These are phyloP conservation scores for Pogonocichla stellata DNA, from an alignment of 2,113 vertebrate genomes.

Conservation along the genomic window DNA sequence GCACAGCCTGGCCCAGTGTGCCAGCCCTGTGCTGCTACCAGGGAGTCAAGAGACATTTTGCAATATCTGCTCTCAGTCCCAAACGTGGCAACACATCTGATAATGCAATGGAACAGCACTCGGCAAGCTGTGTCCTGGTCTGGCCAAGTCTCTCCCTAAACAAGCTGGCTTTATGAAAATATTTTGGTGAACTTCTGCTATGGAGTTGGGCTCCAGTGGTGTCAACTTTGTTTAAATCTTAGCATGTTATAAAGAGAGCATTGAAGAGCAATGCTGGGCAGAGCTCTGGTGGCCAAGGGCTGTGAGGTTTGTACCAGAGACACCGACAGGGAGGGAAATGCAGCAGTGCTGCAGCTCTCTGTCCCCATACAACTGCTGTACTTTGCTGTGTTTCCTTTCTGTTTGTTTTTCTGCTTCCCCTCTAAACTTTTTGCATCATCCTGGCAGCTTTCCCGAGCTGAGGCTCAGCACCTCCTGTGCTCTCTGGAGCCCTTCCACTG, in stretches of 20 bases:
- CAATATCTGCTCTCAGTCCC: neutral
- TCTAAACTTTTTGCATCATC: constrained; percentile 72
- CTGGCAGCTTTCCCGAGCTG: constrained; percentile 56
- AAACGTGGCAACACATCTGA: neutral
- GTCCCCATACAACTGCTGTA: neutral
- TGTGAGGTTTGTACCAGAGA: neutral
- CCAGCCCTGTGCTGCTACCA: neutral
- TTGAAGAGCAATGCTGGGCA: neutral
- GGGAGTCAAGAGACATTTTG: neutral
- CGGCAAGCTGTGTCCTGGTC: neutral
- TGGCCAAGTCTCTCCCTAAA: neutral
- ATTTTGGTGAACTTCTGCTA: constrained; percentile 32
- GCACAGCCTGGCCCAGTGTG: neutral
- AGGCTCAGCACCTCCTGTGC: neutral
- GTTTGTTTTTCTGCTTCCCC: constrained; percentile 69
- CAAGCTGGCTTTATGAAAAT: neutral
- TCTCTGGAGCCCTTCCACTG: neutral
- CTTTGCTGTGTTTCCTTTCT: constrained; percentile 47
- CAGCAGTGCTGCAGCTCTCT: neutral
- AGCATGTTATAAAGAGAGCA: constrained; percentile 42
- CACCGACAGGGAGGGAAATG: neutral
- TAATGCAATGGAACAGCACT: neutral
- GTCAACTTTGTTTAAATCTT: neutral
- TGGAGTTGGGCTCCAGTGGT: neutral
- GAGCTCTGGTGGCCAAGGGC: neutral